Conservation (phyloP, 2,113 vertebrate genomes). For the Anguilla japonica region DNA sequence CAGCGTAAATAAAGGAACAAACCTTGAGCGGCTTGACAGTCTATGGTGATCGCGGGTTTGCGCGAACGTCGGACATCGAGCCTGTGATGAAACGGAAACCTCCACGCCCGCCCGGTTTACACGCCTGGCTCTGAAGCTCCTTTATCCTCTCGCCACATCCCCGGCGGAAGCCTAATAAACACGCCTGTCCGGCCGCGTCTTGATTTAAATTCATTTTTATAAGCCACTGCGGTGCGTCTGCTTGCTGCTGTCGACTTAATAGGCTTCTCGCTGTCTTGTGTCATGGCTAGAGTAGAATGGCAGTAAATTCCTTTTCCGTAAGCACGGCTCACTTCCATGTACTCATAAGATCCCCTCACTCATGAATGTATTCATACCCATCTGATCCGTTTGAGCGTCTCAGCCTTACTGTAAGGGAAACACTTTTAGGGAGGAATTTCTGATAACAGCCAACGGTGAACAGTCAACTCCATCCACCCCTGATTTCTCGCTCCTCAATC, state of each 20-base stretch:
- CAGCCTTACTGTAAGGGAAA: background rate
- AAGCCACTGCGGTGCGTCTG: background rate
- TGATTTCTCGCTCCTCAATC: background rate
- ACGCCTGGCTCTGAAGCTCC: background rate
- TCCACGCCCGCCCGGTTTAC: background rate
- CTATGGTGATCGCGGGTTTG: background rate
- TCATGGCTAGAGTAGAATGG: background rate
- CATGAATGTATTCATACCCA: constrained; percentile 4
- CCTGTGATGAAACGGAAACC: background rate
- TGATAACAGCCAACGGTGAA: background rate
- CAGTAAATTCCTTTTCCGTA: background rate
- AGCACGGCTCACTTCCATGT: background rate
- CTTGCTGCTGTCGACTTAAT: constrained; percentile 1
- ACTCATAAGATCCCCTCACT: background rate
- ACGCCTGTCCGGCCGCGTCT: background rate
- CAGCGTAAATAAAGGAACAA: background rate
- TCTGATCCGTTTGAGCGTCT: background rate
- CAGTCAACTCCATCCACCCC: background rate
- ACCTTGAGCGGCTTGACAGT: background rate
- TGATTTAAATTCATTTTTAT: constrained; percentile 10
- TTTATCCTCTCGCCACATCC: background rate
- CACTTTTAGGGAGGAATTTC: background rate
- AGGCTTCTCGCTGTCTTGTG: constrained; percentile 1
- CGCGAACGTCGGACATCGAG: background rate
- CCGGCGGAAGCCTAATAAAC: background rate